Percentiles rank a stretch among this genome's conserved stretches.
These are phyloP conservation scores for Calameuta filiformis DNA, from an alignment of 2,888 invertebrate genomes.

Conservation along the genomic window DNA sequence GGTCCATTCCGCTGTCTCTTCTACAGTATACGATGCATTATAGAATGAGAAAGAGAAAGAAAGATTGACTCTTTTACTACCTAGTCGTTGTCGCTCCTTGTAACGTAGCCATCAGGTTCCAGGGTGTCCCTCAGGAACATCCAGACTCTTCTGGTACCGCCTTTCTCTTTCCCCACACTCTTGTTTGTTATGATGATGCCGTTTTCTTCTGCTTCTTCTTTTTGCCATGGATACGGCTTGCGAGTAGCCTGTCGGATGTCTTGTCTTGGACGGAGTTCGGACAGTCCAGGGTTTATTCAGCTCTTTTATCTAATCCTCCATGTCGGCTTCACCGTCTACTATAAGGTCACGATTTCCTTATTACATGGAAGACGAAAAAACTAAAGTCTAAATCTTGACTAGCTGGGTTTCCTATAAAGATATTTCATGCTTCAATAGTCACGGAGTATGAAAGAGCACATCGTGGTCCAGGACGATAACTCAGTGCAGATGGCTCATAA, in stretches of 20 bases:
- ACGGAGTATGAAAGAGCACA: background rate
- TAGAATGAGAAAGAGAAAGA: constrained; percentile 12
- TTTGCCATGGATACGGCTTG: background rate
- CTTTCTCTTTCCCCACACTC: background rate
- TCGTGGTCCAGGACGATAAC: background rate
- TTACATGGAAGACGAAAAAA: background rate
- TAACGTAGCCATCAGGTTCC: background rate
- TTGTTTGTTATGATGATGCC: constrained; percentile 13
- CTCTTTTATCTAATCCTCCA: background rate
- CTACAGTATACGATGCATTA: background rate
- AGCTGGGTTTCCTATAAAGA: background rate
- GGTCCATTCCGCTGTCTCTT: background rate
- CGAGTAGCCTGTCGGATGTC: constrained; percentile 7
- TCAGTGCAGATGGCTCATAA: background rate
- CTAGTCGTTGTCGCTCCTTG: background rate
- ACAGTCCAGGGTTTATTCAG: background rate
- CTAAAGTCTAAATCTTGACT: background rate
- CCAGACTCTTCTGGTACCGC: background rate
- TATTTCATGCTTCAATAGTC: background rate
- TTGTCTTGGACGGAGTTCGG: background rate
- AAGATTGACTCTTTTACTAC: constrained; percentile 1
- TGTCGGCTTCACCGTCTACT: background rate
- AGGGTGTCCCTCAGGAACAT: background rate
- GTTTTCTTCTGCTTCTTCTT: background rate
- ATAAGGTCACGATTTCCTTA: background rate